Evolutionary conservation across 2,113 vertebrate species (phyloP).

Genomic region (Loxodonta africana): DNA sequence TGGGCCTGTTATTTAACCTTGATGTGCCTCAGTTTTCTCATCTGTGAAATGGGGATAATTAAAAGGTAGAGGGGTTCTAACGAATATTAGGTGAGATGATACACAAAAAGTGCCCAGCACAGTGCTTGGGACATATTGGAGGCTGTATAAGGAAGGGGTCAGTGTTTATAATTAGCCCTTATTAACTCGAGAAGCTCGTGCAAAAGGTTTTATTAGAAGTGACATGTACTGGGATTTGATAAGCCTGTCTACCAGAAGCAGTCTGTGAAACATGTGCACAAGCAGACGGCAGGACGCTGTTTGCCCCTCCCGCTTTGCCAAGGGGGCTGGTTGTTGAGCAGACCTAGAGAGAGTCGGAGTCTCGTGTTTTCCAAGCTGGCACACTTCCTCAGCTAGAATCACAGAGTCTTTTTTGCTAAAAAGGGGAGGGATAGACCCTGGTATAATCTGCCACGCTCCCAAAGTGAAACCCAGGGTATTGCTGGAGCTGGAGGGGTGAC

Average conservation of each 20-base stretch:
- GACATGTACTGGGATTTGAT: conserved; percentile 19
- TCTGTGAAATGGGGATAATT: neutral
- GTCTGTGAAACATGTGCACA: neutral
- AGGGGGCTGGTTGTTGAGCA: neutral
- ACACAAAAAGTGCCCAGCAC: neutral
- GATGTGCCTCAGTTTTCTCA: neutral
- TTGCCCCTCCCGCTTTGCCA: neutral
- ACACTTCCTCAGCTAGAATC: neutral
- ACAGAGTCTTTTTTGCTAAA: neutral
- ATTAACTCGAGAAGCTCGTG: neutral
- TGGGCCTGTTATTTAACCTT: neutral
- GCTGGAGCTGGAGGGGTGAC: neutral
- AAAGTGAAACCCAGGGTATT: accelerated
- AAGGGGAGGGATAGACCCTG: too few relatives aligned
- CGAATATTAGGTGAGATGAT: neutral
- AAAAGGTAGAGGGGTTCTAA: neutral
- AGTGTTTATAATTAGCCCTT: neutral
- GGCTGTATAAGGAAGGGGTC: neutral
- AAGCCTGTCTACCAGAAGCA: neutral
- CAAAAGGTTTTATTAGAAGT: neutral
- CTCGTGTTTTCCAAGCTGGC: neutral
- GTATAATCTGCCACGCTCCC: neutral
- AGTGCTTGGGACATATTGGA: neutral
- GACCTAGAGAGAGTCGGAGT: neutral
- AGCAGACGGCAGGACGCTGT: neutral